Percentiles rank a stretch among this genome's conserved stretches.
These are phyloP conservation scores for Cosmopolites sordidus DNA, from an alignment of 2,888 invertebrate species.

Conservation along the genomic window DNA sequence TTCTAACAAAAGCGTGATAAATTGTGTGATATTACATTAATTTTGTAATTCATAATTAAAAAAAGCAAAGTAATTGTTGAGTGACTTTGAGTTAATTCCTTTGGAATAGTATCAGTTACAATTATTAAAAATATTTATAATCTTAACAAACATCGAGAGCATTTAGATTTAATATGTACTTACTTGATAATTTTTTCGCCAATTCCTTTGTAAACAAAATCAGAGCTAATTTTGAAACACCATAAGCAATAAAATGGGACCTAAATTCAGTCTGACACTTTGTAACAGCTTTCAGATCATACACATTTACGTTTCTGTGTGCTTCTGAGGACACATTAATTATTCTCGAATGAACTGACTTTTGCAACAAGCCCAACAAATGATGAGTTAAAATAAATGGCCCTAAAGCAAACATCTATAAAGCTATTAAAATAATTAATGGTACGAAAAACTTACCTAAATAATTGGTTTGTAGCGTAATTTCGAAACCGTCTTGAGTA, in stretches of 20 bases:
- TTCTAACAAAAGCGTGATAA: no score
- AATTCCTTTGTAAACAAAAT: slow-evolving; percentile 44
- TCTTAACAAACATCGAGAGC: no score
- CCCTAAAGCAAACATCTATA: slow-evolving; percentile 32
- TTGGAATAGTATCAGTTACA: no score
- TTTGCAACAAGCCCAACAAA: slow-evolving; percentile 46
- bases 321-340: slow-evolving; percentile 50
- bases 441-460: slow-evolving; percentile 43
- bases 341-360: slow-evolving; percentile 47
- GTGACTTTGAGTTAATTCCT: no score
- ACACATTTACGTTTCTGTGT: slow-evolving; percentile 43
- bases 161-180: slow-evolving; percentile 29
- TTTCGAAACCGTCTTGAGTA: slow-evolving; percentile 53
- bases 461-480: slow-evolving; percentile 56
- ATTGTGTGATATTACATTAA: no score
- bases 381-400: slow-evolving; percentile 50
- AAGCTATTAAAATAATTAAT: slow-evolving; percentile 1
- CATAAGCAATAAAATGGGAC: slow-evolving; percentile 44
- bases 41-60: no score
- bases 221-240: slow-evolving; percentile 46
- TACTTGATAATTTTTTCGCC: slow-evolving; percentile 42
- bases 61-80: no score
- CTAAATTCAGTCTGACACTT: slow-evolving; percentile 39
- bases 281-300: slow-evolving; percentile 41
- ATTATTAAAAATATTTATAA: no score